Evolutionary conservation across 2,888 invertebrate species (phyloP).

Genomic region (Enchytraeus crypticus): DNA sequence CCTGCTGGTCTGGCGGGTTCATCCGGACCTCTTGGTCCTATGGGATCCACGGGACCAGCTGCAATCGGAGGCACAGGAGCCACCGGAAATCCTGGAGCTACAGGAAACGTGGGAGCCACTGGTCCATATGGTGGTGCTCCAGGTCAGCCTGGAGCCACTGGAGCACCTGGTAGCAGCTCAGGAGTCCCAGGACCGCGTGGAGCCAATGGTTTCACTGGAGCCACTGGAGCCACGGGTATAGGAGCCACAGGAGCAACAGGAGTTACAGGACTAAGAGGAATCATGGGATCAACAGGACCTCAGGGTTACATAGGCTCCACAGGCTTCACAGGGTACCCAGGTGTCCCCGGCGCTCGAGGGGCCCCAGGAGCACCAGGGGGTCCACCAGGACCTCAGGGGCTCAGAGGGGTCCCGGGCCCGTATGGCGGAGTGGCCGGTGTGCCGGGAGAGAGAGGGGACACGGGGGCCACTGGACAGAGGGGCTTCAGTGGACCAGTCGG

Average conservation of each 20-base stretch:
- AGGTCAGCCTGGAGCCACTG: conserved; percentile 1
- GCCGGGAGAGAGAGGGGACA: conserved; percentile 14
- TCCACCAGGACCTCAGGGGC: conserved; percentile 11
- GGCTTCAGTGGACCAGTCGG: conserved; percentile 18
- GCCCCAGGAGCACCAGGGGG: conserved; percentile 57
- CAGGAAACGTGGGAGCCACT: conserved; percentile 4
- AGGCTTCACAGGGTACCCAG: conserved; percentile 10
- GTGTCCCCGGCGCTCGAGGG: conserved; percentile 17
- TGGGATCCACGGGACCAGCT: conserved; percentile 5
- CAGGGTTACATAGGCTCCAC: conserved; percentile 5
- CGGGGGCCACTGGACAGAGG: conserved; percentile 11
- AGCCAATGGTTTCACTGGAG: neutral
- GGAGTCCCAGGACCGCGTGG: conserved; percentile 1
- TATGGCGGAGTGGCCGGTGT: conserved; percentile 18
- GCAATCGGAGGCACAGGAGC: neutral
- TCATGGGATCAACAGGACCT: conserved; percentile 5
- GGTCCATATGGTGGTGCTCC: neutral
- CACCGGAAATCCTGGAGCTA: conserved; percentile 8
- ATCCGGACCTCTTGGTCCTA: neutral
- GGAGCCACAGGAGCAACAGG: neutral
- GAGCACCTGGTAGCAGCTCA: too few relatives aligned
- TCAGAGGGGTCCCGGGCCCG: conserved; percentile 14
- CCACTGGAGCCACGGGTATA: neutral
- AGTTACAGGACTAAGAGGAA: neutral
- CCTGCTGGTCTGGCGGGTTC: conserved; percentile 7